Percentiles rank a stretch among this genome's conserved stretches.
Conservation (phyloP, 2,888 invertebrate species). For the Noctua pronuba region DNA sequence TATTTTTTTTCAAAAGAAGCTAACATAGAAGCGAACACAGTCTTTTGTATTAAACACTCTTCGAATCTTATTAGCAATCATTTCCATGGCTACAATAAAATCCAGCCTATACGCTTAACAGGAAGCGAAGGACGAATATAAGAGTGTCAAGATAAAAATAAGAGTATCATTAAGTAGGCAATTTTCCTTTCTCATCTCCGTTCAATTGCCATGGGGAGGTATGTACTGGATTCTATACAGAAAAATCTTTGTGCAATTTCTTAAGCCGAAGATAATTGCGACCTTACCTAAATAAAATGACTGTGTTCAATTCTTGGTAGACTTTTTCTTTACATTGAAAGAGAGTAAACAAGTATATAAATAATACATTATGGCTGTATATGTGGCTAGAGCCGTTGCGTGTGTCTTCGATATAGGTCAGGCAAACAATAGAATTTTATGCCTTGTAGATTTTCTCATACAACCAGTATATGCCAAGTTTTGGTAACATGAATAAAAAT, state of each 20-base stretch:
- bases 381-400: conserved; percentile 15
- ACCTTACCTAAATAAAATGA: conserved; percentile 6
- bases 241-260: neutral
- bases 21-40: neutral
- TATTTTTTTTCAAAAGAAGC: neutral
- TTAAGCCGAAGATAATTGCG: conserved; percentile 5
- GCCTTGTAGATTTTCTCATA: conserved; percentile 27
- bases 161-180: conserved; percentile 17
- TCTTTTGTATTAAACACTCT: neutral
- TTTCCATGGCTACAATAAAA: conserved; percentile 20
- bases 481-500: conserved; percentile 28
- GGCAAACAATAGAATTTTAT: conserved; percentile 32
- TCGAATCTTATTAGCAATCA: neutral
- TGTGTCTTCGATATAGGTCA: conserved; percentile 36
- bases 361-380: conserved; percentile 34
- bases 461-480: conserved; percentile 14
- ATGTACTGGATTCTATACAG: neutral
- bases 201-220: conserved; percentile 14
- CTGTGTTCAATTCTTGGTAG: neutral
- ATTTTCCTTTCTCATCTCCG: conserved; percentile 26
- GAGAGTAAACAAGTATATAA: conserved; percentile 54
- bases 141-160: conserved; percentile 34
- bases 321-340: neutral
- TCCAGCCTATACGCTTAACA: neutral
- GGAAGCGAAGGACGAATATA: conserved; percentile 11